A percentile compares a stretch with the other conserved stretches of the same genome.
Evolutionary conservation across 2,888 invertebrate species (phyloP).

Genomic region (Diloba caeruleocephala): DNA sequence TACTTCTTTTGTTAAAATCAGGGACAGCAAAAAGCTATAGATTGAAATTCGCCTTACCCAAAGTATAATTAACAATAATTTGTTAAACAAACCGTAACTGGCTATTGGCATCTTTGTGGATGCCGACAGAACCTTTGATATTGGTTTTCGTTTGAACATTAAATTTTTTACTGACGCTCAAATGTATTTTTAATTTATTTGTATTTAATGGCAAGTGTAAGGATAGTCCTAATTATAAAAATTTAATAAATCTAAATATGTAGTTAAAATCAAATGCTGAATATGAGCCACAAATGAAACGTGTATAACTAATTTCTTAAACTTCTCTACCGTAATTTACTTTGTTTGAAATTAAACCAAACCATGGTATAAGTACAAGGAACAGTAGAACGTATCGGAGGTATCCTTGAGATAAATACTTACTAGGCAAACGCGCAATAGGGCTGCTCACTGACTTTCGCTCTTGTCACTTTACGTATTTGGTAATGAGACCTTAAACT

Average conservation of each 20-base stretch:
- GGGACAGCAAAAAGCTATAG: constrained; percentile 46
- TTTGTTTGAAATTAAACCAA: too few relatives aligned
- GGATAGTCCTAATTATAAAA: background rate
- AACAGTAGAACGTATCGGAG: too few relatives aligned
- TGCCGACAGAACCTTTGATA: constrained; percentile 69
- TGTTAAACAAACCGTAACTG: constrained; percentile 80
- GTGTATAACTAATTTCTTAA: background rate
- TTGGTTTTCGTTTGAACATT: constrained; percentile 30
- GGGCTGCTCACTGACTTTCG: too few relatives aligned
- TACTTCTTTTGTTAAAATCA: constrained; percentile 42
- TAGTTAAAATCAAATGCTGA: too few relatives aligned
- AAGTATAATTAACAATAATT: constrained; percentile 81
- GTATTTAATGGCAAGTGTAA: background rate
- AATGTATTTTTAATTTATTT: constrained; percentile 4
- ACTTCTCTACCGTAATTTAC: too few relatives aligned
- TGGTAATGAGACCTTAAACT: too few relatives aligned
- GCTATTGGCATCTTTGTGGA: constrained; percentile 68
- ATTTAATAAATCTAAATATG: background rate
- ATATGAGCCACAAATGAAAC: background rate
- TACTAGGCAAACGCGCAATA: too few relatives aligned
- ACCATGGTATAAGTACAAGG: too few relatives aligned
- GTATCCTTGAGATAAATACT: too few relatives aligned
- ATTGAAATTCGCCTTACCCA: constrained; percentile 63
- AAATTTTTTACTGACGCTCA: constrained; percentile 33
- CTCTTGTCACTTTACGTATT: too few relatives aligned